Conservation (phyloP, 2,797 vertebrate genomes). For the Balearica regulorum region DNA sequence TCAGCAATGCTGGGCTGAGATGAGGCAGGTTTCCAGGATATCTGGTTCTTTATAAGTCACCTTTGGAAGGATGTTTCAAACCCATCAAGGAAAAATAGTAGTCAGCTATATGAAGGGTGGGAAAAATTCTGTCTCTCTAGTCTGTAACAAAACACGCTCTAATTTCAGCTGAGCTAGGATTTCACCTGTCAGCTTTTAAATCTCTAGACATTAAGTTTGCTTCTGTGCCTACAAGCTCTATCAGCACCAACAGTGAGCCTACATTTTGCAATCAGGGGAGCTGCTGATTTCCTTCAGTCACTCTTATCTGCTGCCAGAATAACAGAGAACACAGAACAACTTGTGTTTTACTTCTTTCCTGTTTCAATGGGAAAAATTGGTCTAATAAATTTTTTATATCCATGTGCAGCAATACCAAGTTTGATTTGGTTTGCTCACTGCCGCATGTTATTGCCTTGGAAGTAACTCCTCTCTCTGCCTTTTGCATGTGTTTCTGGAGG, state of each 20-base stretch:
- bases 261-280: neutral
- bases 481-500: neutral
- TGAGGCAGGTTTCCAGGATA: neutral
- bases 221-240: neutral
- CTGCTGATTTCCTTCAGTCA: neutral
- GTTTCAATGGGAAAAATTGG: neutral
- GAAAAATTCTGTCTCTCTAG: neutral
- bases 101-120: neutral
- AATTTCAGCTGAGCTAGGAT: neutral
- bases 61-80: neutral
- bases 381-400: neutral
- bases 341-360: neutral
- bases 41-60: neutral
- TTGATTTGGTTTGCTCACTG: neutral
- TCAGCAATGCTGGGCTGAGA: neutral
- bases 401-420: neutral
- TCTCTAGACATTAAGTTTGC: neutral
- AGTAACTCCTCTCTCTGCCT: neutral
- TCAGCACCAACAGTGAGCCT: neutral
- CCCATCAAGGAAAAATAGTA: neutral
- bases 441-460: neutral
- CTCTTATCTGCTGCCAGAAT: neutral
- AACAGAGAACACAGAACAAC: neutral
- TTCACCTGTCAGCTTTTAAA: neutral
- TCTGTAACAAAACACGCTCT: fast-evolving